Conservation (phyloP, 2,113 vertebrate species). For the Lasiurus cinereus region DNA sequence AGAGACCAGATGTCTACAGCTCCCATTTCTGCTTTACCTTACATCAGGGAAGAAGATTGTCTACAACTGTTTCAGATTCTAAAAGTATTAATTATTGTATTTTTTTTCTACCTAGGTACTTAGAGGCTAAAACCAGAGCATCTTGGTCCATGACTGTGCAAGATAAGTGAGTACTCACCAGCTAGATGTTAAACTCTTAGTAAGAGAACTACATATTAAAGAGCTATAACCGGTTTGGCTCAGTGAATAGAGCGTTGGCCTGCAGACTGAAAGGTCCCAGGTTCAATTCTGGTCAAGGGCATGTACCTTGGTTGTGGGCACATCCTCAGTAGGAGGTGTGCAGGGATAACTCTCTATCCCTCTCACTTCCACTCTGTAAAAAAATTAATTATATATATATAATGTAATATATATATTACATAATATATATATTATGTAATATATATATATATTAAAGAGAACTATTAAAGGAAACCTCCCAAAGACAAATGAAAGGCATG, state of each 20-base stretch:
- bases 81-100: neutral
- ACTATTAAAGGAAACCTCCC: neutral
- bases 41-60: neutral
- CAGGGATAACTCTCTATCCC: too few species aligned
- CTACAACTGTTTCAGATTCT: neutral
- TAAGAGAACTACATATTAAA: neutral
- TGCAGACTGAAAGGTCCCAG: too few species aligned
- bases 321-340: too few species aligned
- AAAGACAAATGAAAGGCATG: neutral
- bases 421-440: too few species aligned
- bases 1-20: neutral
- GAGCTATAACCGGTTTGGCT: too few species aligned
- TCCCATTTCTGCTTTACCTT: neutral
- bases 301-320: too few species aligned
- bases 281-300: too few species aligned
- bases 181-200: neutral
- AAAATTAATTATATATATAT: too few species aligned
- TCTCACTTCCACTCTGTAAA: too few species aligned
- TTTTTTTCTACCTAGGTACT: neutral
- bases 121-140: neutral
- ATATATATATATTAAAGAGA: neutral
- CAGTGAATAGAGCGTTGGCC: too few species aligned
- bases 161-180: neutral
- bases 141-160: neutral
- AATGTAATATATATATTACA: too few species aligned